phyloP scores from a whole-genome alignment of 1,140 invertebrate species.

The Pantala flavescens region DNA sequence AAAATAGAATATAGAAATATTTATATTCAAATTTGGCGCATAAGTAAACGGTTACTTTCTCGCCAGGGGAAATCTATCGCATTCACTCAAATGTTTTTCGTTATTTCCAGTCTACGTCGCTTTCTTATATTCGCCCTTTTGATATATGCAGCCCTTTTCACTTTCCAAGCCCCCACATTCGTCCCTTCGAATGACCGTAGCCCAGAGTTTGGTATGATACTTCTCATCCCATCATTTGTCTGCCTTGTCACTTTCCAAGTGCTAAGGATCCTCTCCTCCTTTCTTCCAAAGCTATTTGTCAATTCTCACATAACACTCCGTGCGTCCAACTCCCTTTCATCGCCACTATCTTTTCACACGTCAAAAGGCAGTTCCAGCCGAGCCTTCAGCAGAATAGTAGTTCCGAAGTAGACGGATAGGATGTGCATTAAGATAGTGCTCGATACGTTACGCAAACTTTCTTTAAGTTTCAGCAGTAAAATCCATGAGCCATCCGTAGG shows the following conservation, averaged over 20 bases:
- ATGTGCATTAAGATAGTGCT: too few species aligned
- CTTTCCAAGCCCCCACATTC: background rate
- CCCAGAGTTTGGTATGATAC: background rate
- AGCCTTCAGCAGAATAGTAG: background rate
- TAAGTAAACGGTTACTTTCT: too few species aligned
- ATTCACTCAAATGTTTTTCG: too few species aligned
- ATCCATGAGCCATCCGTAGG: too few species aligned
- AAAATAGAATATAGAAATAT: too few species aligned
- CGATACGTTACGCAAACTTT: too few species aligned
- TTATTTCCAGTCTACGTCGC: too few species aligned
- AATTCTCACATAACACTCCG: background rate
- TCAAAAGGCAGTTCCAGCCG: background rate
- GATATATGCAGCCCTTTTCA: background rate
- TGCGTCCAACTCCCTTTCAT: background rate
- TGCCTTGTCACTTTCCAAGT: background rate
- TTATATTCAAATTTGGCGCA: too few species aligned
- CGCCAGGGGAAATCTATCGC: too few species aligned
- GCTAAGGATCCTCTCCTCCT: background rate
- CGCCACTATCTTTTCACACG: background rate
- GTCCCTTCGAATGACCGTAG: background rate
- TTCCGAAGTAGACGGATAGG: too few species aligned
- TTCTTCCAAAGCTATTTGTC: conserved; percentile 2
- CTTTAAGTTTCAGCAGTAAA: too few species aligned
- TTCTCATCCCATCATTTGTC: background rate
- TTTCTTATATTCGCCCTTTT: background rate